Base-by-base conservation (phyloP, 1,140 invertebrate species). In the Leptinotarsa defecta region DNA sequence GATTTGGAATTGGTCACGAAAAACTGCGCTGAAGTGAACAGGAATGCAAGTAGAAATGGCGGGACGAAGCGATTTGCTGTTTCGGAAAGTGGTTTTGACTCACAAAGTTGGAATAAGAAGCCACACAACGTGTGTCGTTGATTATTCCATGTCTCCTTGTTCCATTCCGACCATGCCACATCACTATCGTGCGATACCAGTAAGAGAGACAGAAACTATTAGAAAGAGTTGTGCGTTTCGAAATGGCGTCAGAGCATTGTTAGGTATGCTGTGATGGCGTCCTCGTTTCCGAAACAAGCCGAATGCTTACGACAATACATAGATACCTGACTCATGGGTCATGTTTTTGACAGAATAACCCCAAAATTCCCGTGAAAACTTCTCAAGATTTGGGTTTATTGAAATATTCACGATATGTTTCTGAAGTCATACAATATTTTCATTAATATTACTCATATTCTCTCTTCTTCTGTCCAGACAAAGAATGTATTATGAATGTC, bases 71-170 rank as follows among this genome's bases (percentile, higher is more conserved):
- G 62, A 65, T 67, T 20, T 73, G 19, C 19, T 43, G 68, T 48
- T 70, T 62, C n/a, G 62, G 71, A 73, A 73, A 65, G 13, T 22
- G 43, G n/a, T 73, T 65, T 73, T 65, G 71, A n/a, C 63, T 48
- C 19, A 48, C 20, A 61, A 13, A 43, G 5, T 13, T 27, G 74
- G 49, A 43, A 43, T 43, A 8, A 70, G 22, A 70, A 48, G 48
- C 63, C 61, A 64, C 43, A 19, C 6, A 13, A 74, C 76, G 76
- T 75, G 62, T 48, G 73, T 77, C 76, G 1, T 20, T 24, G 68
- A 71, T 72, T 72, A 65, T 52, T 65, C 22, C 72, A 17, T 15
- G n/a, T 57, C 52, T 6, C 15, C 4, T 17, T 57, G 52, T n/a
- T 19, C 3, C 52, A 5, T 15, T 57, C 52, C 13, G 15, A 15